Conservation (phyloP, 2,888 invertebrate genomes). For the Lomographa bimaculata region DNA sequence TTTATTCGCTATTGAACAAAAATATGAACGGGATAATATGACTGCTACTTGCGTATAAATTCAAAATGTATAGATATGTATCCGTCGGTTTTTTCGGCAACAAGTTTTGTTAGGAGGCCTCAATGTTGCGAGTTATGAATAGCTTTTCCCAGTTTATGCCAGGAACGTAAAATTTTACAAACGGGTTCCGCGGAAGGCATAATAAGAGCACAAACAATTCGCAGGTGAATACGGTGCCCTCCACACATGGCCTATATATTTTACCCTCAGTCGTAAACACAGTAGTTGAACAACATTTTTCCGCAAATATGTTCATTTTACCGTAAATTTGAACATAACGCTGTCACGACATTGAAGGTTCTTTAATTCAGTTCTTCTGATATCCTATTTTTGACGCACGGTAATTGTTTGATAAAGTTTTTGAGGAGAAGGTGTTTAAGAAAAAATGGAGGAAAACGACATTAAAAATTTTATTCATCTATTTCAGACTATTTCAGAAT, state of each 20-base stretch:
- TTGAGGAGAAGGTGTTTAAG: too few relatives aligned
- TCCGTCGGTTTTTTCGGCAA: slow-evolving; percentile 8
- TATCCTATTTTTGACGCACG: too few relatives aligned
- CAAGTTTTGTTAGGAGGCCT: slow-evolving; percentile 18
- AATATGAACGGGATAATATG: slow-evolving; percentile 5
- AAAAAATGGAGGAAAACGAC: too few relatives aligned
- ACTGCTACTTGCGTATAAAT: slow-evolving; percentile 5
- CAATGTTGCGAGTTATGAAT: slow-evolving; percentile 27
- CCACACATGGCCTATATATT: slow-evolving; percentile 41
- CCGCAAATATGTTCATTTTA: slow-evolving; percentile 1
- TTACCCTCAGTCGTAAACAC: slow-evolving; percentile 32
- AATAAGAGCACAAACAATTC: slow-evolving; percentile 27
- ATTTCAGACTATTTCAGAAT: too few relatives aligned
- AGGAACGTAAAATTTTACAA: slow-evolving; percentile 29
- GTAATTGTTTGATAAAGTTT: too few relatives aligned
- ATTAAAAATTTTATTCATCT: too few relatives aligned
- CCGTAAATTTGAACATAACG: too few relatives aligned
- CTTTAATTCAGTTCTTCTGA: too few relatives aligned
- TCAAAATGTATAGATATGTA: slow-evolving; percentile 2
- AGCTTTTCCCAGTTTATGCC: slow-evolving; percentile 36
- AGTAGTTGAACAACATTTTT: slow-evolving; percentile 32
- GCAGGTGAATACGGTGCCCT: slow-evolving; percentile 38
- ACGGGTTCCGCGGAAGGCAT: slow-evolving; percentile 28
- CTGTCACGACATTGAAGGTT: too few relatives aligned
- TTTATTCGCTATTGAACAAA: too few relatives aligned